Base-by-base conservation (phyloP, 2,797 vertebrate genomes). In the Argya squamiceps region DNA sequence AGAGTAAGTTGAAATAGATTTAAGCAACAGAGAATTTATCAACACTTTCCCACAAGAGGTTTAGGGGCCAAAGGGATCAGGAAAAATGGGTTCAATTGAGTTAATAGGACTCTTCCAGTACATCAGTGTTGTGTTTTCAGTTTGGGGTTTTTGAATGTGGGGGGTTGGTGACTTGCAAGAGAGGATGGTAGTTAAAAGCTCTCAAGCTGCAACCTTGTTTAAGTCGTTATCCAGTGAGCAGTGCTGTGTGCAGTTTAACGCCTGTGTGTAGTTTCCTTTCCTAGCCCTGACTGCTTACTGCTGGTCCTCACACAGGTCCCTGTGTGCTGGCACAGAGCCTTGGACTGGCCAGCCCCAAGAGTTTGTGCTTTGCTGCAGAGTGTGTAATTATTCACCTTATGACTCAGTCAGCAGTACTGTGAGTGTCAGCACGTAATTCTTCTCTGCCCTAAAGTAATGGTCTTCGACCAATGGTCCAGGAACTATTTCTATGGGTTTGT, bases 371-470 rank as follows among this genome's bases (percentile, higher is more conserved):
- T 91, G 74, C 71, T 95, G 74, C 89, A 81, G 10, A 34, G 21
- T 6, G 10, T 76, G 70, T 67, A 82, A 93, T 93, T 89, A 77
- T 53, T 91, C 71, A 85, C 74, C n/a, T 93, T 46, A 20, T 60
- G 68, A 74, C 81, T 70, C 2, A 23, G 67, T 93, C 86, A 94
- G 94, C 88, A 87, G 19, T 82, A 87, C 68, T 70, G 50, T 36
- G 11, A 39, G 60, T 91, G 84, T 93, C 86, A 92, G 96, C 90
- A 50, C 32, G 50, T 76, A 91, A 91, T 93, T 93, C 88, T 94
- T 84, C 0, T 3, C 86, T 92, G 58, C 77, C 77, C 43, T 85
- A 5, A 95, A 84, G 89, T 93, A 93, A 96, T 88, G 67, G 83
- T 86, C 70, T 94, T 93, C 2, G 23, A 93, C 85, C 88, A 93